A percentile compares a stretch with the other conserved stretches of the same genome.
Conservation (phyloP, 2,888 invertebrate species). For the Pedicia rivosa region DNA sequence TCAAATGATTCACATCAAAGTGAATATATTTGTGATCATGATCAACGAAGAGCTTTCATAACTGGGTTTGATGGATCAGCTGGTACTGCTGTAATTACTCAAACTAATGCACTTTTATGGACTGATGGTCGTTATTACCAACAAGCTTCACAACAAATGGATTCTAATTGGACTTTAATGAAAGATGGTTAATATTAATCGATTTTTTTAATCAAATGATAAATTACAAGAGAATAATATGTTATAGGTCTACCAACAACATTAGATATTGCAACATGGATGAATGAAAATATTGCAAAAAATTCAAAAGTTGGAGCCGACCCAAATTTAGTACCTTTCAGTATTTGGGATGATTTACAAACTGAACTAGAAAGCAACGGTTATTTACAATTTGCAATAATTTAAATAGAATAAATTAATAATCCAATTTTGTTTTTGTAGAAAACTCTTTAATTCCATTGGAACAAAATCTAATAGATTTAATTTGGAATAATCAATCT, state of each 20-base stretch:
- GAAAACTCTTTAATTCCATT: slow-evolving; percentile 50
- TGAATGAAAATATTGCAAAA: slow-evolving; percentile 39
- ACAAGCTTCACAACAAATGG: slow-evolving; percentile 73
- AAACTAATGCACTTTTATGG: slow-evolving; percentile 69
- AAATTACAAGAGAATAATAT: neutral
- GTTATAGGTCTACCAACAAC: slow-evolving; percentile 28
- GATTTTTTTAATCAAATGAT: neutral
- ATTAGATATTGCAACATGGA: slow-evolving; percentile 42
- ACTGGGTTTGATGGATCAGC: slow-evolving; percentile 84
- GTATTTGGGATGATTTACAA: slow-evolving; percentile 41
- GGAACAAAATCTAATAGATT: slow-evolving; percentile 53
- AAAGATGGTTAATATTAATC: slow-evolving; percentile 42
- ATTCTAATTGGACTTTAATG: slow-evolving; percentile 79
- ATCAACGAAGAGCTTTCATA: slow-evolving; percentile 69
- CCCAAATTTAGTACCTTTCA: slow-evolving; percentile 44
- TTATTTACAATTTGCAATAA: too few relatives aligned
- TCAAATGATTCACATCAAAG: slow-evolving; percentile 63
- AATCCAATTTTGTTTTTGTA: too few relatives aligned
- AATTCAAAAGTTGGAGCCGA: slow-evolving; percentile 58
- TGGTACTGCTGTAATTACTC: slow-evolving; percentile 76
- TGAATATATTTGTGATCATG: slow-evolving; percentile 78
- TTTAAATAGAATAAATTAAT: too few relatives aligned
- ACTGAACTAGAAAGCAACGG: slow-evolving; percentile 34
- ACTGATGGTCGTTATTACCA: slow-evolving; percentile 94
- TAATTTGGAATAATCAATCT: slow-evolving; percentile 48